Percentiles rank a stretch among this genome's conserved stretches.
phyloP scores from a whole-genome alignment of 2,113 vertebrate genomes.

The Cynopterus brachyotis region DNA sequence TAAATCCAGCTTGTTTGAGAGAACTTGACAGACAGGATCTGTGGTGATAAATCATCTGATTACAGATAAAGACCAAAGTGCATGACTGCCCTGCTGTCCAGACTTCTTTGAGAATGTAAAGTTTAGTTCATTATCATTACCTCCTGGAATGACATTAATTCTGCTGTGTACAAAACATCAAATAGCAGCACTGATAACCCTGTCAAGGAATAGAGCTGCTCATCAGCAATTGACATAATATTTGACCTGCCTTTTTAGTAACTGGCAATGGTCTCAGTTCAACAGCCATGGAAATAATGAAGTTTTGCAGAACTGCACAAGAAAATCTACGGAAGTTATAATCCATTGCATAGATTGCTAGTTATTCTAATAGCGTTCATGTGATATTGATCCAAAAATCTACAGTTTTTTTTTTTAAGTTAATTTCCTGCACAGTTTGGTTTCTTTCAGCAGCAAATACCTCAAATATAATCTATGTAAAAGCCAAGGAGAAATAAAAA shows the following conservation, averaged over 20 bases:
- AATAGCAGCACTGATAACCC: conserved; percentile 14
- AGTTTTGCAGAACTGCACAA: neutral
- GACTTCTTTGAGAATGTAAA: neutral
- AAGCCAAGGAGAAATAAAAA: neutral
- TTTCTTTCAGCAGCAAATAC: conserved; percentile 15
- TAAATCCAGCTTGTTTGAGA: conserved; percentile 50
- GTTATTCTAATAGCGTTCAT: neutral
- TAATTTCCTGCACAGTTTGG: conserved; percentile 1
- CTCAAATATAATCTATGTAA: neutral
- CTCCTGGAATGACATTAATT: conserved; percentile 53
- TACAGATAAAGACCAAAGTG: conserved; percentile 21
- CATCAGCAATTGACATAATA: neutral
- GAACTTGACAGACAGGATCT: conserved; percentile 53
- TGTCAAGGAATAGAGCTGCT: neutral
- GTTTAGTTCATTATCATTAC: conserved; percentile 35
- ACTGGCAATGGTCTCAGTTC: neutral
- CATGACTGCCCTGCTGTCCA: conserved; percentile 22
- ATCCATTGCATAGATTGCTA: neutral
- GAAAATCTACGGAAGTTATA: neutral
- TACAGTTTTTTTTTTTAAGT: neutral
- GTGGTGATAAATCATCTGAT: conserved; percentile 37
- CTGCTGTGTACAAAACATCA: conserved; percentile 7
- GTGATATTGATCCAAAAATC: neutral
- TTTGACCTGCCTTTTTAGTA: neutral
- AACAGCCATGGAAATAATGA: conserved; percentile 9